Percentiles rank a stretch among this genome's conserved stretches.
Conservation (phyloP, 2,113 vertebrate genomes). For the Monopterus albus region DNA sequence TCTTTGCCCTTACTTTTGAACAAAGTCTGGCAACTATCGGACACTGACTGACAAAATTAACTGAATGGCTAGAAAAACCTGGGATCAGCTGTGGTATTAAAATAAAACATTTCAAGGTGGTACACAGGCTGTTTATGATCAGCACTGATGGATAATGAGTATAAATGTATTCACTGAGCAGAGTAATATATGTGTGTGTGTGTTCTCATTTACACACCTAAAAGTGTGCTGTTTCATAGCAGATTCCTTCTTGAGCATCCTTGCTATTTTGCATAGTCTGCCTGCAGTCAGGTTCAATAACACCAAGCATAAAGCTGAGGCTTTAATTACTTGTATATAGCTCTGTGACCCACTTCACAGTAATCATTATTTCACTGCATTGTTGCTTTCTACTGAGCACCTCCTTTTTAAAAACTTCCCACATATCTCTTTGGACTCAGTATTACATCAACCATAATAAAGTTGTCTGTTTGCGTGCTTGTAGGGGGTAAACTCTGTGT, state of each 20-base stretch:
- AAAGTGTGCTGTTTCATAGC: neutral
- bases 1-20: neutral
- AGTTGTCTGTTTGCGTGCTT: constrained; percentile 61
- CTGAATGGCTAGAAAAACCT: constrained; percentile 20
- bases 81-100: constrained; percentile 11
- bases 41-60: constrained; percentile 15
- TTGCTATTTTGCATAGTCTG: constrained; percentile 6
- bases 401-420: constrained; percentile 8
- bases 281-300: constrained; percentile 15
- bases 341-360: constrained; percentile 19
- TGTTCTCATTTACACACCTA: constrained; percentile 25
- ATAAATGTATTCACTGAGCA: constrained; percentile 33
- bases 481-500: constrained; percentile 49
- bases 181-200: constrained; percentile 4
- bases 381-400: constrained; percentile 17
- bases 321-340: constrained; percentile 70
- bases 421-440: constrained; percentile 44
- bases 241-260: constrained; percentile 16
- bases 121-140: constrained; percentile 41
- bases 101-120: constrained; percentile 38
- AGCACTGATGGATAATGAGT: constrained; percentile 40
- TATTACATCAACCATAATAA: constrained; percentile 49
- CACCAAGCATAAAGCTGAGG: constrained; percentile 45
- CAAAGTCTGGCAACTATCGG: neutral
- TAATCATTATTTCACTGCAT: constrained; percentile 28